Conservation (phyloP, 2,797 vertebrate genomes). For the Ctenosaura bakeri region DNA sequence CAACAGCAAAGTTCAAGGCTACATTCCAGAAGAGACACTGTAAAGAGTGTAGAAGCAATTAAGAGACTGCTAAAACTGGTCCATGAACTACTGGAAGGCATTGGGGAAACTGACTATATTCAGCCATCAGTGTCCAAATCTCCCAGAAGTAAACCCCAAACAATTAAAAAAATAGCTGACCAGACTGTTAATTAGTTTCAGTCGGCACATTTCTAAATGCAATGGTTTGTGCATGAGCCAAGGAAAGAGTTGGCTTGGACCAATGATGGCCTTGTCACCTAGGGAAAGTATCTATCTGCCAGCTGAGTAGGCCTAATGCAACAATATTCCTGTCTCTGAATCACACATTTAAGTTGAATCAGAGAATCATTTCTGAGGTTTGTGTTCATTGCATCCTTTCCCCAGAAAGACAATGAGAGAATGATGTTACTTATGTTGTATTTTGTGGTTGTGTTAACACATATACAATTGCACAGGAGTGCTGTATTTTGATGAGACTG, state of each 20-base stretch:
- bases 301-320: neutral
- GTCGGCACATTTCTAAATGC: conserved; percentile 19
- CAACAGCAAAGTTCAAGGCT: conserved; percentile 32
- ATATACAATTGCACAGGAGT: neutral
- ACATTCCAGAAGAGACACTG: conserved; percentile 31
- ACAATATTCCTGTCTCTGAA: neutral
- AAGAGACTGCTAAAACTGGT: conserved; percentile 32
- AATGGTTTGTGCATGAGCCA: conserved; percentile 27
- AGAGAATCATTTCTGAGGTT: neutral
- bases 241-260: neutral
- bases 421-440: neutral
- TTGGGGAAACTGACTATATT: conserved; percentile 30
- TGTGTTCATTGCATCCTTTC: neutral
- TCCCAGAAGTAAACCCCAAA: neutral
- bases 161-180: conserved; percentile 36
- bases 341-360: neutral
- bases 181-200: conserved; percentile 41
- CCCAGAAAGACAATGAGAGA: neutral
- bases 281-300: neutral
- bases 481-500: neutral
- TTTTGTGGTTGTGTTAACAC: neutral
- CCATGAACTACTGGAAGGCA: conserved; percentile 20
- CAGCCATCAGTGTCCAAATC: conserved; percentile 8
- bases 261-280: neutral
- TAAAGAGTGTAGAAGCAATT: conserved; percentile 39